Evolutionary conservation across 2,113 vertebrate genomes (phyloP), one percentile per base, ranked within the genome.

Genomic region (Leptodactylus fuscus): DNA sequence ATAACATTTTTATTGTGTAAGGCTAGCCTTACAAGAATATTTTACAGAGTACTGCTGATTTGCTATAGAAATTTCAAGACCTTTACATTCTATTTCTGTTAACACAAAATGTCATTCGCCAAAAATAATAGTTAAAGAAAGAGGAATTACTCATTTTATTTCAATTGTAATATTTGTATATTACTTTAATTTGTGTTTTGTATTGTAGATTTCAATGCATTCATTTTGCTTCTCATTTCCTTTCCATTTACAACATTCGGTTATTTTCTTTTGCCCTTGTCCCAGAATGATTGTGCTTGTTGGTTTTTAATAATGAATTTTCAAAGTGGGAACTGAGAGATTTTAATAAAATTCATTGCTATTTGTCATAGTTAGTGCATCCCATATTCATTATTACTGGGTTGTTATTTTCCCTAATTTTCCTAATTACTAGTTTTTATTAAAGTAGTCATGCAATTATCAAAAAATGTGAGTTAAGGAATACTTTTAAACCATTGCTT

Each of bases 81-180:
- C 38, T 65, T 84, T 77, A 18, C 41, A 69, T 81, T 71, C 65
- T 22, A 27, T 81, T 71, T 70, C 16, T 24, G 44, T 29, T 70
- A 69, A 71, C 53, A 48, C 11, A 53, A 51, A 67, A 82, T 77
- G 71, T 60, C 60, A 77, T 76, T 76, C 60, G 58, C 70, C 70
- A 62, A 38, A 15, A 48, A 16, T 71, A 20, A 73, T 58, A 70
- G 27, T 51, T 27, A 51, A 74, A 41, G 51, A 83, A 67, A 46
- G 12, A 13, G 44, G 46, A 65, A 78, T 60, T 60, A 60, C 55
- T 55, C 53, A 55, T 55, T 53, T n/a, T 55, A 22, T 20, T n/a
- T 82, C 75, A 36, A 87, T 69, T 41, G 80, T n/a, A 22, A 16
- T 22, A 11, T 36, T 62, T 80, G 53, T 36, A 5, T 58, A 65